Conservation (phyloP, 2,888 invertebrate species). For the Oscheius sp. region DNA sequence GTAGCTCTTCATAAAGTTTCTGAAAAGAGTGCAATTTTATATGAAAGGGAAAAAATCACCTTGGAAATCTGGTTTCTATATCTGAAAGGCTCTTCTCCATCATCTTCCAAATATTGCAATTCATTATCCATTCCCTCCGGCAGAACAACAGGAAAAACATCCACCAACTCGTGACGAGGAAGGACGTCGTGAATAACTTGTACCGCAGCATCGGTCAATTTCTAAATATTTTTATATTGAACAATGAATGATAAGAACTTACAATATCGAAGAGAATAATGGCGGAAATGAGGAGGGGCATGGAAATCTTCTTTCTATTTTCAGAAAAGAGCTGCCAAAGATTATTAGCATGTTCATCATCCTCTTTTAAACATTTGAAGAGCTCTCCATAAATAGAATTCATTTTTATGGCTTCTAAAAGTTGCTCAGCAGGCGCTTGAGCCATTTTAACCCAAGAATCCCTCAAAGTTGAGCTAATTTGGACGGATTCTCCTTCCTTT, state of each 20-base stretch:
- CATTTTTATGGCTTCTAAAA: not conserved
- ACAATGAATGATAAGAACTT: conserved; percentile 1
- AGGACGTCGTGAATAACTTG: conserved; percentile 48
- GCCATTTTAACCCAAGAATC: not conserved
- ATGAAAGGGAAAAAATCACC: conserved; percentile 13
- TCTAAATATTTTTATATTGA: conserved; percentile 29
- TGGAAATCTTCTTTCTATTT: conserved; percentile 35
- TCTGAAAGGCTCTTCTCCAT: conserved; percentile 56
- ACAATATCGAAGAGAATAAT: conserved; percentile 35
- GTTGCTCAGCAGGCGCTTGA: not conserved
- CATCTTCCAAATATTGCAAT: conserved; percentile 48
- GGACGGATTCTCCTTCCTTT: not conserved
- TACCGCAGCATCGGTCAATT: conserved; percentile 32
- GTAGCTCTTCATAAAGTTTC: conserved; percentile 17
- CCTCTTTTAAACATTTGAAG: conserved; percentile 16
- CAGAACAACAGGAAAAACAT: conserved; percentile 49
- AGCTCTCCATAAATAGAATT: conserved; percentile 34
- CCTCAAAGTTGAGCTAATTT: not conserved
- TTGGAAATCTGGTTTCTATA: conserved; percentile 41
- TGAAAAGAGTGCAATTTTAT: not conserved
- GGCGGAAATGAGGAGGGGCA: conserved; percentile 42
- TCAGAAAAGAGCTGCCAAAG: conserved; percentile 29
- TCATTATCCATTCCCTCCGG: conserved; percentile 44
- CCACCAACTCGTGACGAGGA: conserved; percentile 58
- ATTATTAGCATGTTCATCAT: not conserved